Evolutionary conservation across 2,797 vertebrate species (phyloP).

Genomic region (Salmo trutta): DNA sequence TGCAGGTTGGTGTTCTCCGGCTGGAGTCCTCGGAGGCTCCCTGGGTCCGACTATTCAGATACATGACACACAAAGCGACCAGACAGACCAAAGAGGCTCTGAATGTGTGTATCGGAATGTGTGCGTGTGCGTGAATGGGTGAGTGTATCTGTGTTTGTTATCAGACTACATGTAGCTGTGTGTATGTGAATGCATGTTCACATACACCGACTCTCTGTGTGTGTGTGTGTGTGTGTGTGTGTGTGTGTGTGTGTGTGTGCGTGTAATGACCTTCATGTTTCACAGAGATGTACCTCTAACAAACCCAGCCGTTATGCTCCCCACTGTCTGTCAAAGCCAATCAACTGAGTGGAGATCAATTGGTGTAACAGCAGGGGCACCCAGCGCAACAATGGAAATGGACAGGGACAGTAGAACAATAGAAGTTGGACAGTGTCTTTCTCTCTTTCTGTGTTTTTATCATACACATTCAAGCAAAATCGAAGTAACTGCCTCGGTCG

Average conservation of each 20-base stretch:
- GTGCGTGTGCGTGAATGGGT: not conserved
- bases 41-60: not conserved
- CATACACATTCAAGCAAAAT: conserved; percentile 26
- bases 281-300: conserved; percentile 44
- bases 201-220: not conserved
- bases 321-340: conserved; percentile 64
- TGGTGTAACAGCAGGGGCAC: conserved; percentile 27
- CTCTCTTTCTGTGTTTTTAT: conserved; percentile 19
- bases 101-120: conserved; percentile 5
- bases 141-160: not conserved
- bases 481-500: not conserved
- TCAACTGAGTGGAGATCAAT: conserved; percentile 68
- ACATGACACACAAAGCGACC: not conserved
- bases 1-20: not conserved
- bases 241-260: not conserved
- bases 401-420: conserved; percentile 58
- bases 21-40: not conserved
- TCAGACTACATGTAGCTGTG: no score
- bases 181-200: conserved; percentile 29
- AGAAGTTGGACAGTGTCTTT: conserved; percentile 38
- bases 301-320: conserved; percentile 62
- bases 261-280: conserved; percentile 25
- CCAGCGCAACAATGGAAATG: conserved; percentile 45
- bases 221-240: not conserved
- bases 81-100: not conserved